Evolutionary conservation across 1,140 invertebrate genomes (phyloP), one percentile per base, ranked within the genome.

Genomic region (Trichonephila clavata): DNA sequence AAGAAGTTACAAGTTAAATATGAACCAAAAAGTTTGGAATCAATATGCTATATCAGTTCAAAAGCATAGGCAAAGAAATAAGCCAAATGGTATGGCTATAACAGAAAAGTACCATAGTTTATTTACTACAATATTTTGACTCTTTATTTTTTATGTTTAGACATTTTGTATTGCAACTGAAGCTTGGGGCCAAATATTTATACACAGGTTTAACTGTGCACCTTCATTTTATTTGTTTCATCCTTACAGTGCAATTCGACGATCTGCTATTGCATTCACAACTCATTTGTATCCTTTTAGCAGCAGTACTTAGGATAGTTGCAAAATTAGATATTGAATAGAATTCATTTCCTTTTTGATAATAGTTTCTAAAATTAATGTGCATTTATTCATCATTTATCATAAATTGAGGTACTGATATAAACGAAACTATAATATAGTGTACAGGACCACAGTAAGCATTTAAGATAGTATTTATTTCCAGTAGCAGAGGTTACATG

Each of bases 211-310:
- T 39, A 59, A 81, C 27, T 39, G 13, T 16, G 27, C 43, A 39
- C 89, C 68, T 14, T 60, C 89, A 27, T 59, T 90, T 1, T 32
- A 81, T 68, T 61, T 90, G 18, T 90, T 90, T 81, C 57, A 90
- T 60, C 89, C 89, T 13, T 90, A 90, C 16, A 90, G 77, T 61
- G 24, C 21, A 20, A 61, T 90, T 81, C 59, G 89, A 81, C 50
- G 89, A 59, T 50, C 68, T 24, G 32, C 89, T 81, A 81, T 90
- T 27, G 89, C 71, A 24, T 90, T 90, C 32, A 90, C 89, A 18
- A 90, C 89, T 27, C 89, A 90, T 81, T 39, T 81, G 89, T 90
- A 90, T 90, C 89, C 89, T 90, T 89, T 90, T 77, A n/a, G 57
- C 14, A 60, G 8, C 43, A 43, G 20, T 63, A n/a, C 68, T 71